Base-by-base conservation (phyloP, 2,113 vertebrate species). In the human region DNA sequence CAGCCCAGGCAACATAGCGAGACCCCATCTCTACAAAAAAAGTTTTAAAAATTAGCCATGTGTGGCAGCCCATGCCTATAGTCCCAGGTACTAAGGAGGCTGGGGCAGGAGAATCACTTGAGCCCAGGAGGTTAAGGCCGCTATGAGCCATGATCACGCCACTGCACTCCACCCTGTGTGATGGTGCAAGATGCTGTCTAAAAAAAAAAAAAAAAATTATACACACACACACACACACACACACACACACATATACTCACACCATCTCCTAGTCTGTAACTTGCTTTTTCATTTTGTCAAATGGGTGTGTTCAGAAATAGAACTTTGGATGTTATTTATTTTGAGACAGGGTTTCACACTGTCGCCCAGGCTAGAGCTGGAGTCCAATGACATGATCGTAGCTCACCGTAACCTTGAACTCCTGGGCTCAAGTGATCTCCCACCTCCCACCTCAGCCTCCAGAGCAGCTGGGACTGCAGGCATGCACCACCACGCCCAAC, bases 251-350 rank as follows among this genome's bases (percentile, higher is more conserved):
- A 64, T 6, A 64, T 5, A 64, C 12, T 14, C 61, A 64, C 12
- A 64, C 12, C 61, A 64, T 64, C 61, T 64, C 61, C 61, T 6
- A 30, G 61, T 64, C 12, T 64, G n/a, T 32, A 64, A 75, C 18
- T 82, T 91, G 7, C 45, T 61, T 83, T 72, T 70, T 57, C 45
- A 66, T 80, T 80, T 84, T 91, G 79, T 61, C 50, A 68, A 84
- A 55, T 55, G 38, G 23, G 16, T 84, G 14, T 89, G 95, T 93
- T 92, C 76, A 84, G 78, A 76, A 81, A 89, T 23, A 64, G 61
- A 32, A 64, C 5, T 64, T 14, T 14, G 27, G 12, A 30, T 64
- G 61, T 64, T 64, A 64, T 32, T 32, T 68, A 35, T 68, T 68
- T 68, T 68, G 32, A 18, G 14, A 35, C 66, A 35, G 32, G 32